Evolutionary conservation across 2,888 invertebrate genomes (phyloP).

Genomic region (Girardia tigrina): DNA sequence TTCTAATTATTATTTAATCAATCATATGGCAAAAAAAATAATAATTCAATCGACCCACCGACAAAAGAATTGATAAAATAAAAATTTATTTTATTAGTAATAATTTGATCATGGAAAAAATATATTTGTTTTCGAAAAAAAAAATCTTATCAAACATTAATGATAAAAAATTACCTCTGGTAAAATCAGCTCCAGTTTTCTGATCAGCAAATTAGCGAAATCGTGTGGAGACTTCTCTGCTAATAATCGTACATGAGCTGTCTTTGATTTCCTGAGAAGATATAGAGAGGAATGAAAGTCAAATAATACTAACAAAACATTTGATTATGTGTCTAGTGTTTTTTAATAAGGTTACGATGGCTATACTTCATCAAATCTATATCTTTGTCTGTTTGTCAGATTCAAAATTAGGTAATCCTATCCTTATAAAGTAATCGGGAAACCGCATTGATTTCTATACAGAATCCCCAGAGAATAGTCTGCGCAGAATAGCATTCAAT

Average conservation of each 20-base stretch:
- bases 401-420: constrained; percentile 23
- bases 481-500: constrained; percentile 9
- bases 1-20: no score
- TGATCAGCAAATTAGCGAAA: constrained; percentile 17
- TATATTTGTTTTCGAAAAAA: no score
- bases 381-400: constrained; percentile 23
- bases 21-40: no score
- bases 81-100: no score
- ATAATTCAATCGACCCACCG: no score
- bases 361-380: constrained; percentile 11
- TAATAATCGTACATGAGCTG: constrained; percentile 15
- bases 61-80: no score
- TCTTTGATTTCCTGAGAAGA: not conserved
- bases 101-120: no score
- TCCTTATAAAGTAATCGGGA: not conserved
- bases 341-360: constrained; percentile 23
- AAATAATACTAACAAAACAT: not conserved
- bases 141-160: not conserved
- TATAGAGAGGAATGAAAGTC: not conserved
- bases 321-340: constrained; percentile 20
- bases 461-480: constrained; percentile 9
- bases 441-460: constrained; percentile 10
- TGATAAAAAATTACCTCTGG: constrained; percentile 17
- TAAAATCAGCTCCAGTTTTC: constrained; percentile 3
- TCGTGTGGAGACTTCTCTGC: constrained; percentile 19